Evolutionary conservation across 2,113 vertebrate genomes (phyloP).

Genomic region (Cyanistes caeruleus): DNA sequence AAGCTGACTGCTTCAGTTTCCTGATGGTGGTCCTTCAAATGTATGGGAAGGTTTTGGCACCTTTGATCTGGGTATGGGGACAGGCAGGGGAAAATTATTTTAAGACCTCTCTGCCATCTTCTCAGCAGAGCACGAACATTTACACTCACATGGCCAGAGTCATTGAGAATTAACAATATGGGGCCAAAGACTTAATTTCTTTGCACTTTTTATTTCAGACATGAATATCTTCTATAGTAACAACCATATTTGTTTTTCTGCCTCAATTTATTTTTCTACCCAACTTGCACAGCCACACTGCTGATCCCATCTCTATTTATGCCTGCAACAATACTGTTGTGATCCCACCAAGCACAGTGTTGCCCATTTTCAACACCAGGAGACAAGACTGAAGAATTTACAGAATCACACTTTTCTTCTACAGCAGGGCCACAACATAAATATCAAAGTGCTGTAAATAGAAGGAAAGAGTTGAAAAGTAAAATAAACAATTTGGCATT

Average conservation of each 20-base stretch:
- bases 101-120: neutral
- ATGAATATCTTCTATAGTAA: neutral
- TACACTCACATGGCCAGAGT: neutral
- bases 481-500: neutral
- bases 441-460: neutral
- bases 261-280: neutral
- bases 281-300: neutral
- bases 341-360: neutral
- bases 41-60: neutral
- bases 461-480: neutral
- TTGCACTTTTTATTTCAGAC: neutral
- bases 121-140: neutral
- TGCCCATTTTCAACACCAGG: neutral
- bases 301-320: neutral
- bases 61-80: neutral
- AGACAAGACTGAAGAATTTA: neutral
- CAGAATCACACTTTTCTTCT: neutral
- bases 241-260: neutral
- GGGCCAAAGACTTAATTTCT: neutral
- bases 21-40: neutral
- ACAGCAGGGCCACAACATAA: neutral
- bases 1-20: neutral
- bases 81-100: neutral
- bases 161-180: rapidly evolving
- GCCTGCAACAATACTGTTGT: neutral